Base-by-base conservation (phyloP, 1,140 invertebrate genomes). In the Neuroterus valhalla region DNA sequence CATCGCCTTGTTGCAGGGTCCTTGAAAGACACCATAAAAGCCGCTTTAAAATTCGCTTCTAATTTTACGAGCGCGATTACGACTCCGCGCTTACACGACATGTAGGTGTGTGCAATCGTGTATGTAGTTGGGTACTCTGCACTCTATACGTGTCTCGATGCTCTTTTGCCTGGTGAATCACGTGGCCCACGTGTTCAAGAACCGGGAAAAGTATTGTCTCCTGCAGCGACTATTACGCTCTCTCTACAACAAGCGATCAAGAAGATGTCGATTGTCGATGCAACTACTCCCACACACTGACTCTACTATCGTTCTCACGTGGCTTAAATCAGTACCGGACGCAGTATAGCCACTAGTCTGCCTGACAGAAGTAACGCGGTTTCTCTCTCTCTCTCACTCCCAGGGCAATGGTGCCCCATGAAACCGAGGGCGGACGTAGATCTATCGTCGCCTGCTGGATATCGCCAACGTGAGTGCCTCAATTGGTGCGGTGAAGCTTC, bases 351-450 rank as follows among this genome's bases (percentile, higher is more conserved):
- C 5, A 38, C 31, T 38, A 38, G 31, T 8, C 31, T 38, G 10
- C 31, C 31, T 38, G 77, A 77, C 79, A 76, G 70, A 76, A 82
- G 75, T 77, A 81, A 81, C 55, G 48, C 72, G 48, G 74, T 72
- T n/a, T n/a, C 72, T 76, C 17, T 52, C 52, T 10, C 44, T 38
- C 31, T 10, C 31, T 38, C 10, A 38, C 31, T 38, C 31, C 23
- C n/a, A 31, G 42, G 46, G 67, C 55, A 43, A 17, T 23, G 50
- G 70, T 44, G 71, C 45, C 31, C 31, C 31, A 38, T 38, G 17
- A 72, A 52, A 45, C 77, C 71, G 72, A 80, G 77, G 83, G 77
- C 77, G 80, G 81, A 84, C 82, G 62, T 80, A 74, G 78, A 82
- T 82, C 76, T 78, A 83, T 83, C 72, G 79, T 71, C 48, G 75